Evolutionary conservation across 2,113 vertebrate genomes (phyloP).

Genomic region (Plestiodon gilberti): DNA sequence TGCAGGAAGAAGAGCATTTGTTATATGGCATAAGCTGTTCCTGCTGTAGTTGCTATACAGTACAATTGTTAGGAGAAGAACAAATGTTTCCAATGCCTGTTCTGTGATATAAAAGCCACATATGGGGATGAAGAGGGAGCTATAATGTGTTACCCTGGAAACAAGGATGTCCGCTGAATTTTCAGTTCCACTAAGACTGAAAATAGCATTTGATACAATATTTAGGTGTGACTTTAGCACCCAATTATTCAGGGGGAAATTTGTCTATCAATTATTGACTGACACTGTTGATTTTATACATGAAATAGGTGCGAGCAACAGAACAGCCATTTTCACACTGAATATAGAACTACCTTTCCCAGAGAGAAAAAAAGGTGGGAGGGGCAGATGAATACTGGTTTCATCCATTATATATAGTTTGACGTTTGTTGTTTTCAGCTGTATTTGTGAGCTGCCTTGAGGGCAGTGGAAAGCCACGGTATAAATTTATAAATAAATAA

Average conservation of each 20-base stretch:
- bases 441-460: background rate
- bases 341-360: background rate
- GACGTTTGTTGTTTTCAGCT: background rate
- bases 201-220: background rate
- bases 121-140: background rate
- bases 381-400: background rate
- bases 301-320: background rate
- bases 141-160: background rate
- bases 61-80: background rate
- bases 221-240: background rate
- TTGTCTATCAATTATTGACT: background rate
- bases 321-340: background rate
- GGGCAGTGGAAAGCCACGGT: background rate
- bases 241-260: background rate
- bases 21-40: background rate
- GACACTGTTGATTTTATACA: background rate
- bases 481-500: background rate
- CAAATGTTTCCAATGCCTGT: background rate
- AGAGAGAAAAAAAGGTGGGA: background rate
- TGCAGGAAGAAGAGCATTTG: background rate
- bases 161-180: background rate
- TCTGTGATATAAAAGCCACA: background rate
- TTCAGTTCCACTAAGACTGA: background rate
- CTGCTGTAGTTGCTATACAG: background rate
- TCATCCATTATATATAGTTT: background rate